Base-by-base conservation (phyloP, 2,888 invertebrate species). In the Drosophila leonis region DNA sequence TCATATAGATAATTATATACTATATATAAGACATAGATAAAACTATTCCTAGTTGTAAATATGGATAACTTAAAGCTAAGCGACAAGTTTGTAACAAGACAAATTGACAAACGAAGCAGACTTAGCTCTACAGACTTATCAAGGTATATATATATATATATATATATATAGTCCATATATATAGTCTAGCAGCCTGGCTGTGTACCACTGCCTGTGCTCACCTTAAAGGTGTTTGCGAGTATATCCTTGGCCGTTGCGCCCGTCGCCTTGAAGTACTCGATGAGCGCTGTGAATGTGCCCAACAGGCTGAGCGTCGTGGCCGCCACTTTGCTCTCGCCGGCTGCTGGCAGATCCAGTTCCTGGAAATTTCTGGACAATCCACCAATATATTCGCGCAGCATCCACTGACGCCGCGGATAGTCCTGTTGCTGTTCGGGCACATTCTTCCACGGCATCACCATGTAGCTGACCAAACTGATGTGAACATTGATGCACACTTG, bases 371-470 rank as follows among this genome's bases (percentile, higher is more conserved):
- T 85, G 1, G 92, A 86, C 48, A 93, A 69, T 60, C 90, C 90
- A 67, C 86, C 83, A n/a, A 92, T 85, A 59, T 93, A 93, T 62
- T 93, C 91, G 18, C 90, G 90, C 12, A 93, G 68, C 67, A 92
- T 80, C 71, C 88, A 81, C 44, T 87, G 88, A 4, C 93, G 91
- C 1, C 91, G 86, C 18, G 87, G 86, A 75, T 90, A 92, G 39
- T 92, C 91, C 77, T 93, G 93, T 39, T 93, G 92, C 59, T 86
- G 90, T 29, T 92, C 91, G 13, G 86, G 78, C 13, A 92, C 84
- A 70, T 90, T 80, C 67, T 91, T 90, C 93, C 93, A 93, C 6
- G 93, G 93, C 67, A 93, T 75, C 27, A 93, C 90, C 75, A 93
- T 86, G 66, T 92, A 92, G 80, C 93, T 93, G 44, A 93, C 91